phyloP scores from a whole-genome alignment of 1,140 invertebrate genomes.

The Diplogasteroides magnus region DNA sequence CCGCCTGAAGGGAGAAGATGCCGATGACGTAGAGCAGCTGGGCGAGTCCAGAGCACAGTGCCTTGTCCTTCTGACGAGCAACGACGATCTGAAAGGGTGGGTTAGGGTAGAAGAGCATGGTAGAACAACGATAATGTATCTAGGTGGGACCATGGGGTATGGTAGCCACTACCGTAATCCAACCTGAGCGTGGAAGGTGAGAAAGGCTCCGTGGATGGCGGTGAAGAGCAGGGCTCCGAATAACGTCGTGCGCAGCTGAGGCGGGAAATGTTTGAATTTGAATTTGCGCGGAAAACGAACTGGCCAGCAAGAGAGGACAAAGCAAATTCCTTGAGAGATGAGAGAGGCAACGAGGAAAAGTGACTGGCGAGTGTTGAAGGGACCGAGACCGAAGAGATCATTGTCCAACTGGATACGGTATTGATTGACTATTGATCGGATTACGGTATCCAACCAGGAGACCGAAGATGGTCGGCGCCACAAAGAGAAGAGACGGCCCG shows the following conservation, averaged over 20 bases:
- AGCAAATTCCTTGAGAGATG: neutral
- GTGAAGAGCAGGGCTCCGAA: neutral
- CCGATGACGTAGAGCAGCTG: conserved; percentile 7
- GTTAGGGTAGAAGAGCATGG: neutral
- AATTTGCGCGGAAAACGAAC: conserved; percentile 1
- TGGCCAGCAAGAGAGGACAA: conserved; percentile 5
- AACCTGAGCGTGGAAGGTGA: conserved; percentile 16
- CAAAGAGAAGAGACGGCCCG: conserved; percentile 10
- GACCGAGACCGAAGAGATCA: no score
- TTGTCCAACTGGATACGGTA: no score
- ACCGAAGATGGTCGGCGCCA: conserved; percentile 16
- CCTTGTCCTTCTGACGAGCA: conserved; percentile 14
- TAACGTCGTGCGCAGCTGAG: conserved; percentile 1
- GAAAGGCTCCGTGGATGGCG: conserved; percentile 8
- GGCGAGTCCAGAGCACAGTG: conserved; percentile 2
- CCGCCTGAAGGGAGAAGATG: conserved; percentile 5
- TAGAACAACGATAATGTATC: neutral
- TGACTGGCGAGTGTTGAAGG: no score
- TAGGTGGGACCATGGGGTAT: neutral
- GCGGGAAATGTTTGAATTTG: conserved; percentile 11
- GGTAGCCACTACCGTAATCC: neutral
- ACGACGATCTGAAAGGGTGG: conserved; percentile 10
- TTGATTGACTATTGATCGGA: no score
- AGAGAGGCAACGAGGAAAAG: conserved; percentile 18
- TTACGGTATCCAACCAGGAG: no score